These are phyloP conservation scores for Panagrolaimus sp. DNA, from an alignment of 1,140 invertebrate species.

Conservation along the genomic window DNA sequence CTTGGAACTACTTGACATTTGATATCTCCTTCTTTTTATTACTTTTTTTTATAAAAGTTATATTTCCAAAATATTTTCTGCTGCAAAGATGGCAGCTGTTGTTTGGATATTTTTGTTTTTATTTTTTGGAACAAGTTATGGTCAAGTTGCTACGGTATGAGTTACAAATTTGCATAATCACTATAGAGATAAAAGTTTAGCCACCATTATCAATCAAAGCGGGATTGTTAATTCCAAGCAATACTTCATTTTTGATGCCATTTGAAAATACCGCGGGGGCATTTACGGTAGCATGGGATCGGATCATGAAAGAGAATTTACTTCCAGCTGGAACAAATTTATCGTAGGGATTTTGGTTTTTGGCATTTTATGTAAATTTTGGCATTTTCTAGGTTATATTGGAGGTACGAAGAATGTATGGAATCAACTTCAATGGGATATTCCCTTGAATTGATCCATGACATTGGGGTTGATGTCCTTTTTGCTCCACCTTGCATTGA, in stretches of 20 bases:
- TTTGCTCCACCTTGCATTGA: constrained; percentile 32
- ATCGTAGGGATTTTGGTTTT: constrained; percentile 20
- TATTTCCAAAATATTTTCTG: background rate
- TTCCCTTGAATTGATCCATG: constrained; percentile 29
- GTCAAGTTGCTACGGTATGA: too few relatives aligned
- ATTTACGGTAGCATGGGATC: constrained; percentile 28
- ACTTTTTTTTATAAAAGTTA: constrained; percentile 5
- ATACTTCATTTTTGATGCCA: background rate
- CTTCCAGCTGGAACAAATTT: constrained; percentile 26
- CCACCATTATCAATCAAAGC: background rate
- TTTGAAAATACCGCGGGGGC: constrained; percentile 23
- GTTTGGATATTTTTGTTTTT: too few relatives aligned
- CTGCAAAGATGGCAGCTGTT: too few relatives aligned
- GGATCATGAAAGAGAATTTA: constrained; percentile 19
- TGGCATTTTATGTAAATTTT: background rate
- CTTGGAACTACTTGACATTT: too few relatives aligned
- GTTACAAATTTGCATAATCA: too few relatives aligned
- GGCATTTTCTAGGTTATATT: constrained; percentile 25
- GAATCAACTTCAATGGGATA: constrained; percentile 20
- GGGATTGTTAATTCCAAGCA: background rate
- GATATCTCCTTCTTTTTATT: background rate
- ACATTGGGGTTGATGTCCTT: constrained; percentile 25
- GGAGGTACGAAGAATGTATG: constrained; percentile 30
- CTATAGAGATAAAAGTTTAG: too few relatives aligned
- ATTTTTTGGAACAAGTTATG: too few relatives aligned